Base-by-base conservation (phyloP, 30 jellyfish, hydroid and myxozoan species). In the Chrysaora quinquecirrha region DNA sequence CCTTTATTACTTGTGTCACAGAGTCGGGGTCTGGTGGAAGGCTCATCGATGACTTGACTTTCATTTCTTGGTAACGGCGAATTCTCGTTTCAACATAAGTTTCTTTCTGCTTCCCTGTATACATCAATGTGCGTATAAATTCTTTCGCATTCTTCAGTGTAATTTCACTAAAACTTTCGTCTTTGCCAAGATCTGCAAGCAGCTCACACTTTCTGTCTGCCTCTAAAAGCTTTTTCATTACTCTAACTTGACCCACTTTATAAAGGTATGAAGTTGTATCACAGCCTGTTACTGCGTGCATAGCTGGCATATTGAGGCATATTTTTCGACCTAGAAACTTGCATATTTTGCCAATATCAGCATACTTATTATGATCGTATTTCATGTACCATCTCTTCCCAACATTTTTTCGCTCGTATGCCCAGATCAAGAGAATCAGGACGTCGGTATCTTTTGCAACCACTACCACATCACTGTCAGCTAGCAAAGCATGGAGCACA, bases 1-100 rank as follows among this genome's bases (percentile, higher is more conserved):
- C 30, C 64, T 56, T 63, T 34, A 85, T 85, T 29, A 54, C 89
- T 56, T 85, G 95, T 28, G 33, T 32, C 7, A 84, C 81, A 30
- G 95, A 72, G 38, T 84, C 89, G 14, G 46, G 82, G 56, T 82
- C 94, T 25, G 94, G 94, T 23, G 81, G 86, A 70, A 83, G 54
- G 50, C 66, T 49, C 80, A 62, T 63, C 2, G 87, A 70, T 7
- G 87, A 34, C 71, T 70, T 71, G 28, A 71, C 71, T 38, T 38
- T 38, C 54, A 38, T 38, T 38, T 38, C 54, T 38, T 38, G 11
- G 54, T 38, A 38, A 6, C 70, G 71, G 0, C 94, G 69, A 46
- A 83, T 60, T 70, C 94, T 70, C 28, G 87, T 83, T 23, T 83
- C 81, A 12, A 83, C 66, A 54, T 62, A 83, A 1, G 66, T 25